phyloP scores from a whole-genome alignment of 2,113 vertebrate species.

The Typhlomys cinereus region DNA sequence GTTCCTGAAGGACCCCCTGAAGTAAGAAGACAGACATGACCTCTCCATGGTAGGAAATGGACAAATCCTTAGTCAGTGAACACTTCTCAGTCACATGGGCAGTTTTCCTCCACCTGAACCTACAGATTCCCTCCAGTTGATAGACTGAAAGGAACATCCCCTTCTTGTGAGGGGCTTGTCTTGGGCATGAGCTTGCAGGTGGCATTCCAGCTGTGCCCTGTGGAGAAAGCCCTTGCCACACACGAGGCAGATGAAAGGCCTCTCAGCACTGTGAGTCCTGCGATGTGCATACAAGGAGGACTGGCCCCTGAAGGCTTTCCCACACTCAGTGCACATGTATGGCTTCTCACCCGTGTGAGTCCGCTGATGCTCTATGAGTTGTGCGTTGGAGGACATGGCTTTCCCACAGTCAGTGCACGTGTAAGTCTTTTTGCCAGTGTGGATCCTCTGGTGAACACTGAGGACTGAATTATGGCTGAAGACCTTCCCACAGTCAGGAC shows the following conservation, averaged over 20 bases:
- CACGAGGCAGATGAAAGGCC: neutral
- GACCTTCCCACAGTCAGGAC: slow-evolving; percentile 7
- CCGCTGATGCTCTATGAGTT: neutral
- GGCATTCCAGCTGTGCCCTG: neutral
- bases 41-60: neutral
- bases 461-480: slow-evolving; percentile 22
- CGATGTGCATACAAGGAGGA: neutral
- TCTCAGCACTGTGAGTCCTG: neutral
- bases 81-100: too few relatives aligned
- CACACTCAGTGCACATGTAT: neutral
- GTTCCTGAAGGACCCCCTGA: neutral
- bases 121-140: neutral
- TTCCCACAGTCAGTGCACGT: neutral
- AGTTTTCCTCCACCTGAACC: too few relatives aligned
- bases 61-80: too few relatives aligned
- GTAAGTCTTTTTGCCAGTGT: slow-evolving; percentile 10
- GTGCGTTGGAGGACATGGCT: neutral
- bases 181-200: neutral
- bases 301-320: neutral
- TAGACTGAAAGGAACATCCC: too few relatives aligned
- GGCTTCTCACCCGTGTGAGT: slow-evolving; percentile 20
- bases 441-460: neutral
- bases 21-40: neutral
- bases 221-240: neutral
- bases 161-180: too few relatives aligned